phyloP scores from a whole-genome alignment of 1,140 invertebrate genomes.

The Achatina immaculata region DNA sequence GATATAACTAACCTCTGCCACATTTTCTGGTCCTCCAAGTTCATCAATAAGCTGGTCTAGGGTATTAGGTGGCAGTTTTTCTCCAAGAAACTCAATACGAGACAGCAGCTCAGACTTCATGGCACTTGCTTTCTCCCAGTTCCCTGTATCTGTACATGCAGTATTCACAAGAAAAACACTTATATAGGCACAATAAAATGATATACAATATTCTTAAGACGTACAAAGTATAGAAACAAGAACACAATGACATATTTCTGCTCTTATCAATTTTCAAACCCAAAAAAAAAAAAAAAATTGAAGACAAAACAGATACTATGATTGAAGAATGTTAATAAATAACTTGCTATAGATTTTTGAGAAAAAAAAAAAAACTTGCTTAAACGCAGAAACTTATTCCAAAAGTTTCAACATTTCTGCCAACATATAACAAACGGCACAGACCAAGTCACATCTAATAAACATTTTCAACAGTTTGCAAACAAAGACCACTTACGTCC shows the following conservation, averaged over 20 bases:
- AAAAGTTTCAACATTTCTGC: too few species aligned
- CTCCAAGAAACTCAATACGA: slow-evolving; percentile 89
- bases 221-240: neutral
- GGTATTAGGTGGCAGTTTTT: slow-evolving; percentile 94
- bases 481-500: slow-evolving; percentile 11
- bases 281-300: too few species aligned
- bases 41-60: slow-evolving; percentile 98
- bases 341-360: too few species aligned
- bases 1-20: slow-evolving; percentile 83
- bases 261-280: too few species aligned
- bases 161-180: slow-evolving; percentile 7
- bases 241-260: too few species aligned
- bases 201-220: slow-evolving; percentile 2
- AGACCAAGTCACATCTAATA: too few species aligned
- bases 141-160: slow-evolving; percentile 22
- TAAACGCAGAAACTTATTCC: too few species aligned
- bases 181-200: neutral
- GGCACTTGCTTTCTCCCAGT: slow-evolving; percentile 59
- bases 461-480: too few species aligned
- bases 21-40: slow-evolving; percentile 95
- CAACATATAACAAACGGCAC: too few species aligned
- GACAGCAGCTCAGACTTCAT: slow-evolving; percentile 94
- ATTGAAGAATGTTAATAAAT: too few species aligned
- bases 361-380: too few species aligned
- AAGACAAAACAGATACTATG: too few species aligned